Base-by-base conservation (phyloP, 2,797 vertebrate genomes). In the Gadopsis marmoratus region DNA sequence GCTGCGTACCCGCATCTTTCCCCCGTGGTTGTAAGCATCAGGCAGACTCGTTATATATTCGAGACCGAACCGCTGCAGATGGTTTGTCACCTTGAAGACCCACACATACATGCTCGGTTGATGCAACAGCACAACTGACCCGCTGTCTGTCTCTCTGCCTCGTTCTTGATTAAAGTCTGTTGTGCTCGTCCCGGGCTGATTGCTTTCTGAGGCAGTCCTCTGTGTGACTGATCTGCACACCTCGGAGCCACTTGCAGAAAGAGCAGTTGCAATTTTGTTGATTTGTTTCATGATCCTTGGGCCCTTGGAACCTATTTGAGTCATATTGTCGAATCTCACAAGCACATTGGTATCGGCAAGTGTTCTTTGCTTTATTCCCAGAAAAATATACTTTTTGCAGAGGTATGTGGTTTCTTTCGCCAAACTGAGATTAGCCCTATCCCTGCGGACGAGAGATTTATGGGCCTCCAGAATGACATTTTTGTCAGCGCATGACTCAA, bases 251-350 rank as follows among this genome's bases (percentile, higher is more conserved):
- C 58, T 66, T 16, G 60, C 9, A 26, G 37, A 67, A 80, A 76
- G 62, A 71, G 47, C 59, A 58, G n/a, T 54, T 55, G 73, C 78
- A 69, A 53, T 71, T 74, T 50, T 72, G 65, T 61, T 78, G 75
- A 76, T 89, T 88, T 79, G 66, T 78, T 86, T 79, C 73, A 55
- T 71, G 78, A 85, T 88, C 74, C 77, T 39, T 50, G 16, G 74
- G 58, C 71, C 76, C 68, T 71, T 62, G 55, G 51, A 80, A 76
- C 33, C 71, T n/a, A 33, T 78, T 70, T 7, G 26, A 81, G 56
- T 76, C 26, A 60, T 62, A 35, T 31, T 79, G 63, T 83, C 9
- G 6, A 70, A 71, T 78, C 71, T 79, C 61, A 76, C 61, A 48
- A 84, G 81, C 77, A 65, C 39, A 71, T 23, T 9, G 62, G n/a